Percentiles rank a stretch among this genome's conserved stretches.
These are phyloP conservation scores for Pollenia angustigena DNA, from an alignment of 2,888 invertebrate genomes.

Conservation along the genomic window DNA sequence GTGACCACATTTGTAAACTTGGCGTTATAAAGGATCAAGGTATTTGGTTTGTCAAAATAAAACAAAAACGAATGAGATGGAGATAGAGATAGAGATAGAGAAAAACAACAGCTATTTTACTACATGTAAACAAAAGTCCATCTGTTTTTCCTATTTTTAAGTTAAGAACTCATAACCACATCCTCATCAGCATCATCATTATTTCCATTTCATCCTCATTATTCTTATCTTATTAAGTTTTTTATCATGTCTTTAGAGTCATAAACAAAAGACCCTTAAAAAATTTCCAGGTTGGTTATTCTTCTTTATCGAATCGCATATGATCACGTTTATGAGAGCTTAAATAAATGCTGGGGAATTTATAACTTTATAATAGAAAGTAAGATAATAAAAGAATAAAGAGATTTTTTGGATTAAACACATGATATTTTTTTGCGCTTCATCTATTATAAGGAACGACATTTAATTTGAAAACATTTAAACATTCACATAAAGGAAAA, in stretches of 20 bases:
- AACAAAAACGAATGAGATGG: background rate
- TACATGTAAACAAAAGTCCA: too few species aligned
- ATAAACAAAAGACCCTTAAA: background rate
- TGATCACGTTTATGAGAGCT: constrained; percentile 31
- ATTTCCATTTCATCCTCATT: background rate
- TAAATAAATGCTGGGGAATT: background rate
- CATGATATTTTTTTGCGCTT: background rate
- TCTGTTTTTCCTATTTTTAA: too few species aligned
- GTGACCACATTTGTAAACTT: constrained; percentile 38
- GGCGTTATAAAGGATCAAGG: constrained; percentile 8
- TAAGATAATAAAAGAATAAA: too few species aligned
- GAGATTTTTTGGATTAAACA: background rate
- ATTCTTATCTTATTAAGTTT: background rate
- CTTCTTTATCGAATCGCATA: constrained; percentile 26
- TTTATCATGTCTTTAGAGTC: background rate
- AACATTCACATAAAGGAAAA: too few species aligned
- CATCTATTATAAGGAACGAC: background rate
- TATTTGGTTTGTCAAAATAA: background rate
- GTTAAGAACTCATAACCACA: background rate
- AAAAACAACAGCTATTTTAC: constrained; percentile 35
- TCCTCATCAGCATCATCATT: background rate
- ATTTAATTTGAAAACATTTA: too few species aligned
- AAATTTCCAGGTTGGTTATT: background rate
- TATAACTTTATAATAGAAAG: too few species aligned
- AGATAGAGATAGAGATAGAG: background rate